A percentile compares a stretch with the other conserved stretches of the same genome.
Evolutionary conservation across 2,113 vertebrate genomes (phyloP).

Genomic region (Prunella himalayana): DNA sequence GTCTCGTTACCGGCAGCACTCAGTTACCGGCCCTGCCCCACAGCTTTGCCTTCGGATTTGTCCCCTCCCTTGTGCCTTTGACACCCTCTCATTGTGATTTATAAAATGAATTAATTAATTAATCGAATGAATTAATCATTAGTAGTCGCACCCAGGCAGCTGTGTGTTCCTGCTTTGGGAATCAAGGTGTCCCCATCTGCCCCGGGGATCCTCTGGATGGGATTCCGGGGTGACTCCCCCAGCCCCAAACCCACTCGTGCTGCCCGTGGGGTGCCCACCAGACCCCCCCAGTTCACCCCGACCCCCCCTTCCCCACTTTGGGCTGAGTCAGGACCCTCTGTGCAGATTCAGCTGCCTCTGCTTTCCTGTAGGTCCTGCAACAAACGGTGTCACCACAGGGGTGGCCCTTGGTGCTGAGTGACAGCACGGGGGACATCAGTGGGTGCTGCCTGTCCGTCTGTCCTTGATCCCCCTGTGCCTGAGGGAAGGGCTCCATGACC

Average conservation of each 20-base stretch:
- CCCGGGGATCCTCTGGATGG: background rate
- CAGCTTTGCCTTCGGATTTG: rapidly evolving
- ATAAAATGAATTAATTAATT: background rate
- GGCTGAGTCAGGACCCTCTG: background rate
- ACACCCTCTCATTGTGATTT: background rate
- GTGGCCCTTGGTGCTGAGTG: background rate
- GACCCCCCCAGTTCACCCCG: rapidly evolving
- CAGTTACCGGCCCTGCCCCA: background rate
- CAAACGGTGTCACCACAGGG: rapidly evolving
- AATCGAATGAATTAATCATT: background rate
- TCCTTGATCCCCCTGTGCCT: background rate
- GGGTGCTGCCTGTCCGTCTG: background rate
- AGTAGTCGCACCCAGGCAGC: rapidly evolving
- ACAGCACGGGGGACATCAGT: rapidly evolving
- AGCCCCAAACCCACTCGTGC: rapidly evolving
- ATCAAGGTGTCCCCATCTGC: too few relatives aligned
- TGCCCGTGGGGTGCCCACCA: background rate
- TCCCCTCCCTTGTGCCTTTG: background rate
- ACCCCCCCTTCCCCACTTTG: background rate
- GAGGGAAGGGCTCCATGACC: background rate
- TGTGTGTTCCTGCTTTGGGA: rapidly evolving
- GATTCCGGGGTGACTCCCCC: background rate
- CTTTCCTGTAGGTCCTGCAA: background rate
- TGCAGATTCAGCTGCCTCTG: background rate
- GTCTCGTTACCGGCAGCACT: background rate